Conservation (phyloP, 2,888 invertebrate genomes). For the Pseudolycoriella hygida region DNA sequence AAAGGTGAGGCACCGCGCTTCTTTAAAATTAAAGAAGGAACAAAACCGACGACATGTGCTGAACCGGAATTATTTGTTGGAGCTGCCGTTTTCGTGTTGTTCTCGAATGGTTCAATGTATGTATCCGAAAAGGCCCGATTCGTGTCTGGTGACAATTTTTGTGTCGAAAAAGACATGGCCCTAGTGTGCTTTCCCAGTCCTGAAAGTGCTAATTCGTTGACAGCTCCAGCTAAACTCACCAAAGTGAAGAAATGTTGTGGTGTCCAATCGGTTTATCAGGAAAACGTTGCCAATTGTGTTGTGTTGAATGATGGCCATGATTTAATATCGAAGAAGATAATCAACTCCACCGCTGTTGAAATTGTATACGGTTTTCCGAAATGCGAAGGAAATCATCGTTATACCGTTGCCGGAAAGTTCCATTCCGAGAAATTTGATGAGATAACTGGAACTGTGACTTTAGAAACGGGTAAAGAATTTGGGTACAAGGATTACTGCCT, state of each 20-base stretch:
- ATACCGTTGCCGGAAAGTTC: constrained; percentile 40
- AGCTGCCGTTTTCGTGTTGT: constrained; percentile 29
- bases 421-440: constrained; percentile 31
- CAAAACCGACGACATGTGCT: constrained; percentile 22
- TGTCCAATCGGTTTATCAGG: constrained; percentile 40
- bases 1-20: constrained; percentile 27
- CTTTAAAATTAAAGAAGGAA: constrained; percentile 27
- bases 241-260: constrained; percentile 53
- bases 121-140: constrained; percentile 31
- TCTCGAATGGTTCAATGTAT: constrained; percentile 46
- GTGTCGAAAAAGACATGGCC: constrained; percentile 46
- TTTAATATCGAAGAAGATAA: constrained; percentile 12
- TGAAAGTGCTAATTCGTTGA: constrained; percentile 16
- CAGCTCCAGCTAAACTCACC: constrained; percentile 17
- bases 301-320: constrained; percentile 24
- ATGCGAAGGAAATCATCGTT: constrained; percentile 31
- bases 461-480: constrained; percentile 28
- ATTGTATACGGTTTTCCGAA: constrained; percentile 36
- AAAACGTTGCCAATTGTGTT: constrained; percentile 32
- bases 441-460: constrained; percentile 34
- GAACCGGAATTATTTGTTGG: constrained; percentile 19
- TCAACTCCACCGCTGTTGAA: constrained; percentile 22
- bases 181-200: constrained; percentile 38
- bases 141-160: constrained; percentile 41
- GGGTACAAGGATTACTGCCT: constrained; percentile 14